These are phyloP conservation scores for Periophthalmus magnuspinnatus DNA, from an alignment of 2,797 vertebrate genomes.

Conservation along the genomic window DNA sequence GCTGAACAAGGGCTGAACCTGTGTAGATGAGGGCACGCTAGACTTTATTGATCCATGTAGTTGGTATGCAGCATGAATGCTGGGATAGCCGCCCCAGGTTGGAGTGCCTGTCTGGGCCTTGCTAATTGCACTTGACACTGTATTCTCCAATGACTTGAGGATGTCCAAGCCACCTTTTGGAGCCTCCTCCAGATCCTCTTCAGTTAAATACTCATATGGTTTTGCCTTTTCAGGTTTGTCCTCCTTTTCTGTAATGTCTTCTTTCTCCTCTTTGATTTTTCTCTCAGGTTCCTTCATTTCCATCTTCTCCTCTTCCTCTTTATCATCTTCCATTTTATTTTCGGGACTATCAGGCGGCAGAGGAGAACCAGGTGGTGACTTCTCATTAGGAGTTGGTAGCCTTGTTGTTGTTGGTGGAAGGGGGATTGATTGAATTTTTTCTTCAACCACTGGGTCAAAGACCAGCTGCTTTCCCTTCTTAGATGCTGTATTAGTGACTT, in stretches of 20 bases:
- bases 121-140: conserved; percentile 96
- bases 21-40: conserved; percentile 75
- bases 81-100: conserved; percentile 98
- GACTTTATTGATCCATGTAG: conserved; percentile 89
- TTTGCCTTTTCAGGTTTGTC: conserved; percentile 72
- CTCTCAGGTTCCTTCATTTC: conserved; percentile 79
- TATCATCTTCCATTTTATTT: conserved; percentile 83
- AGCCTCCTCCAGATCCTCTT: conserved; percentile 95
- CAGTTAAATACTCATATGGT: conserved; percentile 94
- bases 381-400: conserved; percentile 84
- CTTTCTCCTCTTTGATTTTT: conserved; percentile 94
- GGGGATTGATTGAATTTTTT: conserved; percentile 98
- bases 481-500: conserved; percentile 97
- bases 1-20: conserved; percentile 90
- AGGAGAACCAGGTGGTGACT: conserved; percentile 91
- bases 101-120: conserved; percentile 98
- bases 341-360: conserved; percentile 79
- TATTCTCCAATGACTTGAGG: conserved; percentile 97
- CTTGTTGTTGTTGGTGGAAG: conserved; percentile 93
- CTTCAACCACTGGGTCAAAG: conserved; percentile 93
- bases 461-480: conserved; percentile 98
- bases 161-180: conserved; percentile 96
- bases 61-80: conserved; percentile 98
- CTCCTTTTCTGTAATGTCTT: conserved; percentile 80
- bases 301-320: conserved; percentile 77